A percentile compares a stretch with the other conserved stretches of the same genome.
phyloP scores from a whole-genome alignment of 2,888 invertebrate species.

The Drosophila koepferae region DNA sequence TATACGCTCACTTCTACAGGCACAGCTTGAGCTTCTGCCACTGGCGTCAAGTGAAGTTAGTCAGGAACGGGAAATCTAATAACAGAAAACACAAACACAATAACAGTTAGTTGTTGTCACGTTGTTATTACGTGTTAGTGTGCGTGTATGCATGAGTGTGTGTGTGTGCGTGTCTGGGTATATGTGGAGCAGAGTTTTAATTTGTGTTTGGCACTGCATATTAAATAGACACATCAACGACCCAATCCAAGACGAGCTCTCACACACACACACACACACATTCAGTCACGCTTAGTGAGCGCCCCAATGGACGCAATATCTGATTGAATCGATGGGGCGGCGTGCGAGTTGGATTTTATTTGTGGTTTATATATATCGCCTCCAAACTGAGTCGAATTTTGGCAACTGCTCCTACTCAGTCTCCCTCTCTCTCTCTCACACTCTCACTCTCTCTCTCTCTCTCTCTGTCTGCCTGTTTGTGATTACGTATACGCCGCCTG shows the following conservation, averaged over 20 bases:
- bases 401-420: background rate
- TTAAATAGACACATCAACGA: conserved; percentile 56
- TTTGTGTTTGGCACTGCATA: conserved; percentile 73
- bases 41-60: conserved; percentile 60
- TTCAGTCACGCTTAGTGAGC: background rate
- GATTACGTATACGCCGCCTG: conserved; percentile 42
- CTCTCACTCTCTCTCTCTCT: background rate
- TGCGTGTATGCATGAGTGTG: background rate
- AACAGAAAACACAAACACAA: conserved; percentile 57
- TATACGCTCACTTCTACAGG: background rate
- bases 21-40: conserved; percentile 20
- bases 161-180: background rate
- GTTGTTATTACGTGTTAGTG: conserved; percentile 28
- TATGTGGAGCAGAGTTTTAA: conserved; percentile 60
- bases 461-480: background rate
- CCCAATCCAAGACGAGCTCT: conserved; percentile 7
- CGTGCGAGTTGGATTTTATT: conserved; percentile 31
- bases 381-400: conserved; percentile 31
- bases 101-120: conserved; percentile 53
- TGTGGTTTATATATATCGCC: conserved; percentile 30
- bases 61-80: conserved; percentile 68
- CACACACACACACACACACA: background rate
- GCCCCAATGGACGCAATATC: conserved; percentile 19
- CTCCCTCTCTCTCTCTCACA: background rate
- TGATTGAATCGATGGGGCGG: conserved; percentile 56